A percentile compares a stretch with the other conserved stretches of the same genome.
phyloP scores from a whole-genome alignment of 2,888 invertebrate species.

The Xanthorhoe spadicearia region DNA sequence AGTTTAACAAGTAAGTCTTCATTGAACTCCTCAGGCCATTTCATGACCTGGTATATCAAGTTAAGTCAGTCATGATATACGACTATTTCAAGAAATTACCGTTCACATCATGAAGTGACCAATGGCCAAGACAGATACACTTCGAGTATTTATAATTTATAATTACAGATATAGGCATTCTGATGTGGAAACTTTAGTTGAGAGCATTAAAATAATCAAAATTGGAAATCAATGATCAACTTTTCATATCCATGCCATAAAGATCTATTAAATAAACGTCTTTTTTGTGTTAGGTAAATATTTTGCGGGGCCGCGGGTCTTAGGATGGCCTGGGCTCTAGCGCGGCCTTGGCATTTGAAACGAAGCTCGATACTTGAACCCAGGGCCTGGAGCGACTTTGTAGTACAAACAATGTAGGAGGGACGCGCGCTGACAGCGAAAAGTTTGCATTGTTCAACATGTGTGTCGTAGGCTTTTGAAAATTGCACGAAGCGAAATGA shows the following conservation, averaged over 20 bases:
- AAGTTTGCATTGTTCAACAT: slow-evolving; percentile 13
- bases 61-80: no score
- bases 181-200: background rate
- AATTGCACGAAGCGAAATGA: slow-evolving; percentile 10
- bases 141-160: background rate
- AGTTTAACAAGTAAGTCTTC: no score
- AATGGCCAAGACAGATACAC: no score
- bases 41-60: no score
- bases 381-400: background rate
- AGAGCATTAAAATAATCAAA: no score
- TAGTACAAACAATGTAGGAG: background rate
- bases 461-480: slow-evolving; percentile 4
- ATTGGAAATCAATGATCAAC: background rate
- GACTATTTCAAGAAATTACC: no score
- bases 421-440: slow-evolving; percentile 7
- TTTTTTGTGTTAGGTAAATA: background rate
- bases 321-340: background rate
- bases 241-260: background rate
- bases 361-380: slow-evolving; percentile 17
- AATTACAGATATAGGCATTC: background rate
- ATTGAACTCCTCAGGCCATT: no score
- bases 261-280: background rate
- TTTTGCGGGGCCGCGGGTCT: background rate
- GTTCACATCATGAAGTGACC: no score
- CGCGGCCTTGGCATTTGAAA: slow-evolving; percentile 21